These are phyloP conservation scores for Drosophila affinis DNA, from an alignment of 2,888 invertebrate genomes.

Conservation along the genomic window DNA sequence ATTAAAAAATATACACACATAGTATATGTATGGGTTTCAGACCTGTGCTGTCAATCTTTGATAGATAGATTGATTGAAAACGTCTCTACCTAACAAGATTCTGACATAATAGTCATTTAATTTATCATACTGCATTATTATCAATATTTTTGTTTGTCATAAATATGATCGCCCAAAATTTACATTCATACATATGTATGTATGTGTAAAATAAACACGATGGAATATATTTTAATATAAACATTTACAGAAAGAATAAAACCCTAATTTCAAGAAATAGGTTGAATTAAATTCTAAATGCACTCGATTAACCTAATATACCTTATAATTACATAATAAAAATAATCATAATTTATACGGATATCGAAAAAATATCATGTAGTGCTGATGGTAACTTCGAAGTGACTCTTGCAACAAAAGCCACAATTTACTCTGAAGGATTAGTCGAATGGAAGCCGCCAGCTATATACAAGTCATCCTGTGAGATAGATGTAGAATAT, in stretches of 20 bases:
- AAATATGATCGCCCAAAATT: no score
- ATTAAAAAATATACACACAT: no score
- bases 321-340: conserved; percentile 16
- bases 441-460: conserved; percentile 98
- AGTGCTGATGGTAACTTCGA: conserved; percentile 98
- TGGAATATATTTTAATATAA: neutral
- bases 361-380: conserved; percentile 83
- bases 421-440: conserved; percentile 95
- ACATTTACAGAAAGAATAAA: neutral
- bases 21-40: no score
- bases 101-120: no score
- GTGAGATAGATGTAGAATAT: conserved; percentile 98
- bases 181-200: neutral
- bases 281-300: neutral
- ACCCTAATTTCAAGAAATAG: neutral
- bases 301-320: conserved; percentile 7
- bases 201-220: neutral
- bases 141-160: no score
- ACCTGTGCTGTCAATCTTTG: no score
- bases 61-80: no score
- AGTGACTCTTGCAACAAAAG: conserved; percentile 97
- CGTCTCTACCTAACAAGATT: no score
- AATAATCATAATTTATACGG: conserved; percentile 56
- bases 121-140: no score
- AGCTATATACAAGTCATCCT: conserved; percentile 98